Evolutionary conservation across 2,113 vertebrate genomes (phyloP).

Genomic region (Argyrosomus japonicus): DNA sequence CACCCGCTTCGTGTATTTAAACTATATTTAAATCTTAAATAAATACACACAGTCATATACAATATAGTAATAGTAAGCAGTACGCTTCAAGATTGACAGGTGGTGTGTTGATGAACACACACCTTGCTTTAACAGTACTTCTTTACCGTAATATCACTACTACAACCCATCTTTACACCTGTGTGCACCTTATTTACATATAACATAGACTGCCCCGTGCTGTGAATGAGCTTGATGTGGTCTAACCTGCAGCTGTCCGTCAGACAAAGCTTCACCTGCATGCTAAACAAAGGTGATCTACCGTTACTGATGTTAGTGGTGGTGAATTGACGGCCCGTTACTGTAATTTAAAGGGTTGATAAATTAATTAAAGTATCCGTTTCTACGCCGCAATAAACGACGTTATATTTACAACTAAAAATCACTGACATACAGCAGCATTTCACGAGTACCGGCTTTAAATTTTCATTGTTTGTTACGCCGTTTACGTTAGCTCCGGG

Average conservation of each 20-base stretch:
- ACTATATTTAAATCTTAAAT: background rate
- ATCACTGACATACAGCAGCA: fast-evolving
- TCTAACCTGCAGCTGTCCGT: background rate
- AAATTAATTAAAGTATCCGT: background rate
- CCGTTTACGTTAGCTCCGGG: conserved; percentile 32
- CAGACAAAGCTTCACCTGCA: background rate
- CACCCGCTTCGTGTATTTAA: background rate
- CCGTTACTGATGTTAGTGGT: background rate
- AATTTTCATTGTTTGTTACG: conserved; percentile 31
- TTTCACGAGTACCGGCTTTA: background rate
- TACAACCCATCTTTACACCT: background rate
- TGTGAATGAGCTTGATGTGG: background rate
- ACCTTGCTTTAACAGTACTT: background rate
- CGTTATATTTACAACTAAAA: background rate
- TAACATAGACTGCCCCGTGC: background rate
- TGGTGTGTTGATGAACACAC: too few relatives aligned
- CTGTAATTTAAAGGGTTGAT: background rate
- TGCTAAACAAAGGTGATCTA: conserved; percentile 29
- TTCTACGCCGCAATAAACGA: background rate
- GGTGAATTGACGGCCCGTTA: background rate
- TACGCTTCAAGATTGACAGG: background rate
- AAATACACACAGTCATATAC: background rate
- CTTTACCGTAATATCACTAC: background rate
- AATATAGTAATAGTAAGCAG: background rate
- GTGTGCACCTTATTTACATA: background rate